Percentiles rank a stretch among this genome's conserved stretches.
phyloP scores from a whole-genome alignment of 1,140 invertebrate genomes.

The Drosophila ogumai region DNA sequence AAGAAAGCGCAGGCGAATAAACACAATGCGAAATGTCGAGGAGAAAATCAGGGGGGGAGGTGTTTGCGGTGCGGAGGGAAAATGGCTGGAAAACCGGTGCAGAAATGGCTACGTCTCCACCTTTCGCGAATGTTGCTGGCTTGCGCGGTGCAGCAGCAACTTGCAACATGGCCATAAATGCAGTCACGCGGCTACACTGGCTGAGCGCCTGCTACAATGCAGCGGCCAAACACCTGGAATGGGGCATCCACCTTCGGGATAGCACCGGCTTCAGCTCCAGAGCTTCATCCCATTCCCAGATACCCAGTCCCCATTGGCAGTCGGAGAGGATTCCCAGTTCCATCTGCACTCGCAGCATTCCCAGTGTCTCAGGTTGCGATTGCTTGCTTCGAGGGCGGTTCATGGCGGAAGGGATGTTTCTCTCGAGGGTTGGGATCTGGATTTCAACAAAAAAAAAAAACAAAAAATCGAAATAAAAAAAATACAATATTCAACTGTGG shows the following conservation, averaged over 20 bases:
- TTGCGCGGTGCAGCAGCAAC: constrained; percentile 15
- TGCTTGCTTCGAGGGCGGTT: constrained; percentile 34
- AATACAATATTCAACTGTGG: constrained; percentile 25
- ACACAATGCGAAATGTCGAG: constrained; percentile 22
- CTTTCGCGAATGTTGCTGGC: constrained; percentile 35
- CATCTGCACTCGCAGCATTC: constrained; percentile 37
- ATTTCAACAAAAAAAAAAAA: not conserved
- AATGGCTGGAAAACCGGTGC: constrained; percentile 71
- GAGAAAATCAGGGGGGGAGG: not conserved
- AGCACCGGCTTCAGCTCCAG: constrained; percentile 21
- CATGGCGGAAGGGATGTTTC: constrained; percentile 40
- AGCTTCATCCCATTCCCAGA: not conserved
- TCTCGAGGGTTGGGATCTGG: constrained; percentile 22
- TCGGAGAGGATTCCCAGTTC: constrained; percentile 14
- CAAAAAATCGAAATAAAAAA: constrained; percentile 1
- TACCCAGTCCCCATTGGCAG: no score
- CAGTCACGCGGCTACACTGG: constrained; percentile 13
- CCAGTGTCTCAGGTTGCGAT: constrained; percentile 46
- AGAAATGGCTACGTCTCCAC: constrained; percentile 38
- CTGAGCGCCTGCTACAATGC: constrained; percentile 76
- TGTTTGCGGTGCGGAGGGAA: not conserved
- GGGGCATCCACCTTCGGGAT: constrained; percentile 76
- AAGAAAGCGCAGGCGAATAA: constrained; percentile 71
- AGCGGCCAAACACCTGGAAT: constrained; percentile 75
- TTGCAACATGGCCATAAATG: constrained; percentile 55